These are phyloP conservation scores for Paguma larvata DNA, from an alignment of 2,797 vertebrate species.

Conservation along the genomic window DNA sequence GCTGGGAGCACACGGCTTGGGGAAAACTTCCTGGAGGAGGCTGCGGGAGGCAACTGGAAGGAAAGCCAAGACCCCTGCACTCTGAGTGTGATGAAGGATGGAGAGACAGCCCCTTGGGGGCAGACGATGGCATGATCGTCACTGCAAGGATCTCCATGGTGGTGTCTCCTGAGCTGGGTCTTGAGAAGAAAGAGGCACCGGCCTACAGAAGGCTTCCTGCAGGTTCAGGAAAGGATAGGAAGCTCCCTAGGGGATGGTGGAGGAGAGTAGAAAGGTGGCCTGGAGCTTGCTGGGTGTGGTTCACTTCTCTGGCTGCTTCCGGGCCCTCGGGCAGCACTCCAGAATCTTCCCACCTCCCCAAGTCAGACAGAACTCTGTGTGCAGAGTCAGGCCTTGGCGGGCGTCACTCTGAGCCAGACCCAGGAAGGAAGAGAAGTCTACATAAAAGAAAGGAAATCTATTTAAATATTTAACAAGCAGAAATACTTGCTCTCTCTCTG, in stretches of 20 bases:
- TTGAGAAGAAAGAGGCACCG: not conserved
- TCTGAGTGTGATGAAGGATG: not conserved
- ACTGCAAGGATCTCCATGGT: not conserved
- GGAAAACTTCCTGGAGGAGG: not conserved
- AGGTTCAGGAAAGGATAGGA: not conserved
- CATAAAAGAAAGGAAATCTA: slow-evolving; percentile 28
- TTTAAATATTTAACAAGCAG: not conserved
- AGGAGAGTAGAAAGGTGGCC: not conserved
- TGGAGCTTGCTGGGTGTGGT: not conserved
- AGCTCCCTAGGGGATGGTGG: too few relatives aligned
- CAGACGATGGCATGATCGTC: not conserved
- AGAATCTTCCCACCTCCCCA: not conserved
- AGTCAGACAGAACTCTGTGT: not conserved
- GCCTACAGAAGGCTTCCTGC: not conserved
- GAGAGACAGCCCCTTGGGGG: not conserved
- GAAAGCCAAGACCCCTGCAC: too few relatives aligned
- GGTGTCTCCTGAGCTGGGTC: not conserved
- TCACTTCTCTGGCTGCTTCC: not conserved
- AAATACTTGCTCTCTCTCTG: too few relatives aligned
- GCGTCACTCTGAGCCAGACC: not conserved
- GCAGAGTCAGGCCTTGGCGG: not conserved
- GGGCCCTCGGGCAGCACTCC: not conserved
- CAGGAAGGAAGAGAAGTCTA: not conserved
- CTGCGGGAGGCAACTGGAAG: not conserved
- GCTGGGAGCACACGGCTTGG: not conserved